Conservation (phyloP, 2,113 vertebrate genomes). For the Piaya cayana region DNA sequence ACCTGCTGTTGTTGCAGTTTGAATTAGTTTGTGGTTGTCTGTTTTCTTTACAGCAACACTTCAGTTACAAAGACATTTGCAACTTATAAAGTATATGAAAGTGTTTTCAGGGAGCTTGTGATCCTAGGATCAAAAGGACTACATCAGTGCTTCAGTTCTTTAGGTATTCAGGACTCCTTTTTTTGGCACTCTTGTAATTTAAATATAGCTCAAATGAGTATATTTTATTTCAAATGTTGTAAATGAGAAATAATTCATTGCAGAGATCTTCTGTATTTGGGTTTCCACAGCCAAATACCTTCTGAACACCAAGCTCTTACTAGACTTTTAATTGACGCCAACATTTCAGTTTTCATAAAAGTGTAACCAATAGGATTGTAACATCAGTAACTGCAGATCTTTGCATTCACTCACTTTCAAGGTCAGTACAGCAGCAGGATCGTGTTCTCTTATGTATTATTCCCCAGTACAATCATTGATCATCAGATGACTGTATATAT, state of each 20-base stretch:
- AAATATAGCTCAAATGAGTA: slow-evolving; percentile 49
- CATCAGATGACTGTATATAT: neutral
- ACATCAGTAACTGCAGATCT: neutral
- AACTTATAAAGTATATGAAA: slow-evolving; percentile 12
- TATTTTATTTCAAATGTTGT: slow-evolving; percentile 32
- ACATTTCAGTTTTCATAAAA: neutral
- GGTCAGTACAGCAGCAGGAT: neutral
- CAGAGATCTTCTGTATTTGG: neutral
- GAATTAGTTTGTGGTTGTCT: neutral
- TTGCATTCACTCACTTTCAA: neutral
- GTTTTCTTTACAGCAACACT: slow-evolving; percentile 33
- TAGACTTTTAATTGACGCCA: neutral
- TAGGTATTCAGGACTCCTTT: slow-evolving; percentile 38
- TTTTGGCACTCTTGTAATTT: slow-evolving; percentile 44
- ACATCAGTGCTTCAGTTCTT: slow-evolving; percentile 61
- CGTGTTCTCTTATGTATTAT: neutral
- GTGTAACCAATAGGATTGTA: neutral
- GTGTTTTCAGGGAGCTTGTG: slow-evolving; percentile 62
- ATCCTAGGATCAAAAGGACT: slow-evolving; percentile 67
- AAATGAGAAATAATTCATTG: slow-evolving; percentile 7
- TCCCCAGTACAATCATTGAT: neutral
- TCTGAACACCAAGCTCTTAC: neutral
- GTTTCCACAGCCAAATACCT: slow-evolving; percentile 14
- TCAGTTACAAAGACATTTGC: slow-evolving; percentile 39
- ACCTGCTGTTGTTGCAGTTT: neutral